A percentile compares a stretch with the other conserved stretches of the same genome.
Evolutionary conservation across 2,888 invertebrate genomes (phyloP).

Genomic region (Drosophila vallismaia): DNA sequence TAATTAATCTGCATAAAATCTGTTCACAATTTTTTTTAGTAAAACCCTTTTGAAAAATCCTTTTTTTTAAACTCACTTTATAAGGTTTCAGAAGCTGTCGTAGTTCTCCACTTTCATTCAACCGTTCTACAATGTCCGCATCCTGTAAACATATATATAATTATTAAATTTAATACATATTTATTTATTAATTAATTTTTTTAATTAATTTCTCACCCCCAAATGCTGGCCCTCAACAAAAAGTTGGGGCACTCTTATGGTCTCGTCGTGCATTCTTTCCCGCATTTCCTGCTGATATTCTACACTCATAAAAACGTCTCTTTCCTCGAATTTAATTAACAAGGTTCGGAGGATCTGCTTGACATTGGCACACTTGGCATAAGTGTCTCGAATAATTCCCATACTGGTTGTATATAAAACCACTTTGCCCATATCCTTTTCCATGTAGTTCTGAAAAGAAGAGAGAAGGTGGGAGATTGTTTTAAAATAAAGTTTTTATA

Average conservation of each 20-base stretch:
- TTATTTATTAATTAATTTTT: background rate
- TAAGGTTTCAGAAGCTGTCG: slow-evolving; percentile 95
- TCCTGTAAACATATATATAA: slow-evolving; percentile 83
- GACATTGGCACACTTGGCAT: slow-evolving; percentile 94
- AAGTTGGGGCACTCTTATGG: slow-evolving; percentile 94
- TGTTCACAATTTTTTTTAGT: background rate
- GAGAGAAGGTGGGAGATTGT: no score
- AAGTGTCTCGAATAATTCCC: slow-evolving; percentile 95
- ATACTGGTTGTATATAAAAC: slow-evolving; percentile 97
- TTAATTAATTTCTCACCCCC: slow-evolving; percentile 85
- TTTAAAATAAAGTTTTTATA: background rate
- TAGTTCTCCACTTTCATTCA: slow-evolving; percentile 97
- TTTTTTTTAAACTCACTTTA: slow-evolving; percentile 84
- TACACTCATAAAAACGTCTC: slow-evolving; percentile 96
- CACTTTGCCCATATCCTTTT: slow-evolving; percentile 95
- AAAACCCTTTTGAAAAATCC: no score
- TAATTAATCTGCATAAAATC: no score
- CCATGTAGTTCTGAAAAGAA: slow-evolving; percentile 89
- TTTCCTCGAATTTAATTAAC: slow-evolving; percentile 95
- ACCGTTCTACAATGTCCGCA: slow-evolving; percentile 93
- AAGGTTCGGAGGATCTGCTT: slow-evolving; percentile 96
- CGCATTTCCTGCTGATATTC: slow-evolving; percentile 95
- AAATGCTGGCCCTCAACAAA: slow-evolving; percentile 97
- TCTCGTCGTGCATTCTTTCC: slow-evolving; percentile 91
- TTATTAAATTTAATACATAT: background rate